Evolutionary conservation across 2,888 invertebrate species (phyloP).

Genomic region (Lamellibrachia columna): DNA sequence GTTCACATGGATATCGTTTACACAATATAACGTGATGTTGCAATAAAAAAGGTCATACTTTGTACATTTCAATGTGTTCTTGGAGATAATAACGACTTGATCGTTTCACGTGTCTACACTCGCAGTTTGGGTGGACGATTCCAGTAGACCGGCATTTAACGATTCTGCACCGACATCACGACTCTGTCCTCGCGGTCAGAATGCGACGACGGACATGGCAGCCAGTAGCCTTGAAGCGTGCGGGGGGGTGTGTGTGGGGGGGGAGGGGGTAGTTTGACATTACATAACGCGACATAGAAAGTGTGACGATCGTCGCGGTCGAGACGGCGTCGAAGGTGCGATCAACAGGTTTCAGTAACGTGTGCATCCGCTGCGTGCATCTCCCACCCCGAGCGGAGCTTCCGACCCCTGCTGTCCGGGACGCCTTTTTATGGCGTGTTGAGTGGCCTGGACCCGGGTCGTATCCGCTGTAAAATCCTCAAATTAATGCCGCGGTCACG

Average conservation of each 20-base stretch:
- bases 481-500: background rate
- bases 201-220: no score
- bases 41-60: no score
- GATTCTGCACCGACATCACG: no score
- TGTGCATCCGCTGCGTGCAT: background rate
- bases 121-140: no score
- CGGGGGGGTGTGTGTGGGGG: background rate
- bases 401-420: background rate
- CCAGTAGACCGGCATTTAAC: no score
- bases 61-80: no score
- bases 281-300: background rate
- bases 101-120: no score
- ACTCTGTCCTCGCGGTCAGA: no score
- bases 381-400: background rate
- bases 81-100: no score
- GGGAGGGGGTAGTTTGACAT: background rate
- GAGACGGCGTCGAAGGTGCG: background rate
- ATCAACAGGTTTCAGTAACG: conserved; percentile 16
- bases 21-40: no score
- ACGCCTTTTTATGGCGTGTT: background rate
- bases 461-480: background rate
- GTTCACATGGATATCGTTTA: no score
- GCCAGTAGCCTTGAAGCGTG: background rate
- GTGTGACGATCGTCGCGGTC: background rate
- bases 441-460: background rate